Conservation (phyloP, 2,797 vertebrate species). For the Crocidura indochinensis region DNA sequence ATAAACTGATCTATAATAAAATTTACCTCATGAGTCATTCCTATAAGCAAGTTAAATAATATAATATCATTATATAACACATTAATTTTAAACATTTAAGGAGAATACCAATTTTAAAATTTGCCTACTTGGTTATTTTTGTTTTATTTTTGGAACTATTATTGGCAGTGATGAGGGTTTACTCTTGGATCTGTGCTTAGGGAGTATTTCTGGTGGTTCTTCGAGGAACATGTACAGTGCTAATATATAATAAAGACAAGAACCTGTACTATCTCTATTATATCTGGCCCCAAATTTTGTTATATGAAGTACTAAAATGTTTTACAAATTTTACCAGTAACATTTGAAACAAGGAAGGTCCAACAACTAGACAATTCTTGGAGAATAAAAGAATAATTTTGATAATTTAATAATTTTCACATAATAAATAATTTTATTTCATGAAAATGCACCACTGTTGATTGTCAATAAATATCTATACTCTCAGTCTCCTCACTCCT, state of each 20-base stretch:
- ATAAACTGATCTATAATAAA: neutral
- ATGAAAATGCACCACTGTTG: neutral
- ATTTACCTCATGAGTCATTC: neutral
- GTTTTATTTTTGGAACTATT: too few relatives aligned
- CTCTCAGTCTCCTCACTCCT: too few relatives aligned
- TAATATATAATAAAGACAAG: too few relatives aligned
- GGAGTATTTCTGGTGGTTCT: too few relatives aligned
- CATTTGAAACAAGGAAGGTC: conserved; percentile 26
- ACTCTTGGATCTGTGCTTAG: too few relatives aligned
- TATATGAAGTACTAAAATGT: neutral
- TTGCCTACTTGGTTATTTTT: neutral
- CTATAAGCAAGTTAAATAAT: neutral
- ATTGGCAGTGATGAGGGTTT: too few relatives aligned
- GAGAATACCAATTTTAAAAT: neutral
- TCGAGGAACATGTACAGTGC: too few relatives aligned
- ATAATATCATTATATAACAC: neutral
- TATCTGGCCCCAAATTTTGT: too few relatives aligned
- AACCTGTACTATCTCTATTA: too few relatives aligned
- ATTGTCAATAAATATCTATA: neutral
- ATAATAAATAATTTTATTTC: neutral
- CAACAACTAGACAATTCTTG: neutral
- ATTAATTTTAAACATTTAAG: conserved; percentile 49
- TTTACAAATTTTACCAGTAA: neutral
- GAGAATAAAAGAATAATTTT: conserved; percentile 17
- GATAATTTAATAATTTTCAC: neutral